Base-by-base conservation (phyloP, 2,888 invertebrate genomes). In the Campaea margaritaria region DNA sequence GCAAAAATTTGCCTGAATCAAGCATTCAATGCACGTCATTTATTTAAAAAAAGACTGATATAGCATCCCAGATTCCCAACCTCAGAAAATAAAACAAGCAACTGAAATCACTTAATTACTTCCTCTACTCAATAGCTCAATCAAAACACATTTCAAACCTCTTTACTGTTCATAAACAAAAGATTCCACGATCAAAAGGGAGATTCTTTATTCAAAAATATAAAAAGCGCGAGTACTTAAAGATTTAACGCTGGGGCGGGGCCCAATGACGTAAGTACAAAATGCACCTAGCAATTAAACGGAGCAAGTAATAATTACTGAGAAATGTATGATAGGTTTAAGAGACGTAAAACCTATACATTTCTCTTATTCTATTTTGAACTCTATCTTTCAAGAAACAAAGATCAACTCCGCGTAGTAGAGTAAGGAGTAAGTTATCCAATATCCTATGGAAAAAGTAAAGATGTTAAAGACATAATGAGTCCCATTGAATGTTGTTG, bases 101-200 rank as follows among this genome's bases (percentile, higher is more conserved):
- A 72, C 70, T 69, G 68, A 68, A 70, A 79, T 80, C 74, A 76
- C 80, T 86, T 87, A 90, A 89, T 88, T 88, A 81, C 86, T 83
- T 86, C 86, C 89, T 86, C 76, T 75, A 34, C 60, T 78, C 74
- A 81, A 82, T 77, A 73, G 75, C 75, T 86, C 85, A 85, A 87
- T 87, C 86, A 84, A 77, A 73, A 69, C 79, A 79, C 60, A 45
- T 45, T 80, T 81, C 74, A 77, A 75, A 76, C 75, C 85, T 87
- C 85, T 82, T 65, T 83, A 86, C 83, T 78, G 76, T 75, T 67
- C 74, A 85, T 89, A 90, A 90, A 91, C 90, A 91, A 90, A 88
- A 78, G 74, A 77, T 56, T 56, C 60, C 55, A 51, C 50, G 15
- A 42, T 51, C 51, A 56, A 56, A 53, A 54, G 46, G 41, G 28